Conservation (phyloP, 2,797 vertebrate genomes). For the Argya squamiceps region DNA sequence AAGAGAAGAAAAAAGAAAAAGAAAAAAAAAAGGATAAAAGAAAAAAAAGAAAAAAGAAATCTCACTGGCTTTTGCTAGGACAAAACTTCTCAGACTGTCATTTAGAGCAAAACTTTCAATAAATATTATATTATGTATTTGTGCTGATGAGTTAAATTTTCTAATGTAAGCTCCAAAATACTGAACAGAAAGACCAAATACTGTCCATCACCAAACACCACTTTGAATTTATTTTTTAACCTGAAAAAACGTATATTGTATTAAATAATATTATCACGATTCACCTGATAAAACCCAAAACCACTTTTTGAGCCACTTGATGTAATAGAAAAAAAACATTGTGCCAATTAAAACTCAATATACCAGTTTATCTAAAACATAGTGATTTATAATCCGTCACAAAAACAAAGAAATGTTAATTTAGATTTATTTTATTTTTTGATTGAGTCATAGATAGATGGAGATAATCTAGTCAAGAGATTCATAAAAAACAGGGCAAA, state of each 20-base stretch:
- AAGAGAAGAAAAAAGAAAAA: too few species aligned
- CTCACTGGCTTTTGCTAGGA: not conserved
- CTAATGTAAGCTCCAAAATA: not conserved
- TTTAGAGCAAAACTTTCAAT: not conserved
- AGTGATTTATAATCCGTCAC: not conserved
- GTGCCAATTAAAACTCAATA: not conserved
- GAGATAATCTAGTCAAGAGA: not conserved
- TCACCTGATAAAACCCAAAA: not conserved
- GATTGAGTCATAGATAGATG: not conserved
- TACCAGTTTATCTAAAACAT: not conserved
- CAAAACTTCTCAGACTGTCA: not conserved
- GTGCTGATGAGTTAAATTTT: not conserved
- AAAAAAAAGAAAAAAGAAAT: too few species aligned
- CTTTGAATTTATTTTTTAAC: not conserved
- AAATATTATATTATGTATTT: not conserved
- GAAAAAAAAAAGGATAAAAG: too few species aligned
- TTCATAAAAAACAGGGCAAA: not conserved
- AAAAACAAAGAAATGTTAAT: not conserved
- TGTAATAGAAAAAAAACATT: not conserved
- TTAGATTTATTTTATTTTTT: not conserved
- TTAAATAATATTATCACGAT: not conserved
- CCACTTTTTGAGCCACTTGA: not conserved
- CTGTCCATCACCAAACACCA: not conserved
- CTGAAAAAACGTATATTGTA: not conserved
- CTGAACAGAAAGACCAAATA: not conserved